A percentile compares a stretch with the other conserved stretches of the same genome.
Conservation (phyloP, 2,888 invertebrate species). For the Melieria crassipennis region DNA sequence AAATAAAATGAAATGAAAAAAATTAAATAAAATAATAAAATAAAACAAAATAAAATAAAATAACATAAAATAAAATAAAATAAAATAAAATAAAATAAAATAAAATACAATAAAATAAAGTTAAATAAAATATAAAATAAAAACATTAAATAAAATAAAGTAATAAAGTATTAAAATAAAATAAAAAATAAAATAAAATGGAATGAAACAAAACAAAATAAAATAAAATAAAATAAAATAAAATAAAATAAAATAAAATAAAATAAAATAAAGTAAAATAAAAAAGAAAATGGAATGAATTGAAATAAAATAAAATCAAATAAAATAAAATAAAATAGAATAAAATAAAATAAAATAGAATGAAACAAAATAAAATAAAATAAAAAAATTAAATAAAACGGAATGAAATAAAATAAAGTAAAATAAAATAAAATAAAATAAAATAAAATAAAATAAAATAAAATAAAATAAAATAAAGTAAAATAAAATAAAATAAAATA, state of each 20-base stretch:
- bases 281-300: too few relatives aligned
- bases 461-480: neutral
- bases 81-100: neutral
- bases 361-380: slow-evolving; percentile 1
- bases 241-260: neutral
- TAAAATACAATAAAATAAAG: neutral
- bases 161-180: too few relatives aligned
- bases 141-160: too few relatives aligned
- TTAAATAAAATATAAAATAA: too few relatives aligned
- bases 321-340: neutral
- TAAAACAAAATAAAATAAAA: slow-evolving; percentile 5
- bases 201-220: neutral
- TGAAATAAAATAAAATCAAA: neutral
- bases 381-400: too few relatives aligned
- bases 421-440: neutral
- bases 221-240: neutral
- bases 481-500: neutral
- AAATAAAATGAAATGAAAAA: neutral
- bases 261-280: neutral
- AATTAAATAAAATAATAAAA: neutral
- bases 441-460: neutral
- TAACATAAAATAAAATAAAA: too few relatives aligned
- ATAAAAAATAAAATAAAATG: neutral
- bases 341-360: neutral
- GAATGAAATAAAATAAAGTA: neutral